A percentile compares a stretch with the other conserved stretches of the same genome.
Conservation (phyloP, 1,140 invertebrate genomes). For the Atta colombica region DNA sequence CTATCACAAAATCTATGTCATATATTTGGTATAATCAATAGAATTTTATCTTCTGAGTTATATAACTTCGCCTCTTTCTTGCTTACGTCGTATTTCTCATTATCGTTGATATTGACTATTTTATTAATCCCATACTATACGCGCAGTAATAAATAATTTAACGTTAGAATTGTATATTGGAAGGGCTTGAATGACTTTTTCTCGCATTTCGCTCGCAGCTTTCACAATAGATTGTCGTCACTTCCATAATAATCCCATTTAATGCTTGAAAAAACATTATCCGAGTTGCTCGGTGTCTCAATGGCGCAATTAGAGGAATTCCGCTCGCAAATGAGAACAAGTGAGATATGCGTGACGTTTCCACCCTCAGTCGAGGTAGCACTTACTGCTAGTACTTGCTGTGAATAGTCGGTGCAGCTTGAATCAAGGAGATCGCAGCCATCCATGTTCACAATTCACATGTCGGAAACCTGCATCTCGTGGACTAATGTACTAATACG, state of each 20-base stretch:
- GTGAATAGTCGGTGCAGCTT: conserved; percentile 2
- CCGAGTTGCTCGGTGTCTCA: conserved; percentile 30
- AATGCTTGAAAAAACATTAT: conserved; percentile 51
- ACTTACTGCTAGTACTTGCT: conserved; percentile 43
- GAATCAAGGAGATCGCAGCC: conserved; percentile 1
- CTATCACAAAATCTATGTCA: background rate
- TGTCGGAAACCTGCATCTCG: background rate
- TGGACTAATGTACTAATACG: conserved; percentile 1
- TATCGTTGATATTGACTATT: background rate
- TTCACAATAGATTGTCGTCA: background rate
- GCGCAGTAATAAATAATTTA: conserved; percentile 4
- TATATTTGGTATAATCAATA: background rate
- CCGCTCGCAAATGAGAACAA: conserved; percentile 30
- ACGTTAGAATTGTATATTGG: background rate
- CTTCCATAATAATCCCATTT: conserved; percentile 45
- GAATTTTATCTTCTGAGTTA: background rate
- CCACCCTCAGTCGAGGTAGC: conserved; percentile 11
- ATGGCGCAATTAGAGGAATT: conserved; percentile 49
- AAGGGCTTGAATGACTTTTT: background rate
- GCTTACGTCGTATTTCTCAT: background rate
- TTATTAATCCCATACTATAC: background rate
- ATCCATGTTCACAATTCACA: conserved; percentile 26
- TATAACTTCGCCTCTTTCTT: background rate
- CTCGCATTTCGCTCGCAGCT: background rate
- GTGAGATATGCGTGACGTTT: conserved; percentile 27